Conservation (phyloP, 1,140 invertebrate genomes). For the Coptotermes formosanus region DNA sequence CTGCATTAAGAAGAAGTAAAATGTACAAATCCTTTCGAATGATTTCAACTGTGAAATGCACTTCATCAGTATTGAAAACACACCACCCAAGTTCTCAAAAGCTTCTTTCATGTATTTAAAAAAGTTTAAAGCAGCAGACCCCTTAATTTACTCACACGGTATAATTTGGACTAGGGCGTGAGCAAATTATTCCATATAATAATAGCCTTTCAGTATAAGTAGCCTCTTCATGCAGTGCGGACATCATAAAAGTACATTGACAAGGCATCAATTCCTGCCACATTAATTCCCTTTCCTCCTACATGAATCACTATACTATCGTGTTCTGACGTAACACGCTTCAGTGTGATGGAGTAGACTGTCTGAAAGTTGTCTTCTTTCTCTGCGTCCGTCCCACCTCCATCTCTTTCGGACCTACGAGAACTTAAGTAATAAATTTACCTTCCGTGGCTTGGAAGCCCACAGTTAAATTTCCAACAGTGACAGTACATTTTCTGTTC, state of each 20-base stretch:
- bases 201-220: background rate
- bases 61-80: background rate
- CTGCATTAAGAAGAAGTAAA: too few relatives aligned
- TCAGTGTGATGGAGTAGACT: too few relatives aligned
- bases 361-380: too few relatives aligned
- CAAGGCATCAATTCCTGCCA: background rate
- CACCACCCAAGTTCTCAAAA: background rate
- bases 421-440: too few relatives aligned
- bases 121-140: background rate
- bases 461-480: too few relatives aligned
- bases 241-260: background rate
- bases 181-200: background rate
- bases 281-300: background rate
- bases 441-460: too few relatives aligned
- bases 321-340: background rate
- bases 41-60: background rate
- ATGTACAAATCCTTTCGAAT: background rate
- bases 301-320: background rate
- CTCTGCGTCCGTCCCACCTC: too few relatives aligned
- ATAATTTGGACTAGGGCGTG: background rate
- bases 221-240: background rate
- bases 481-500: too few relatives aligned
- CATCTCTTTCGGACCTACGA: too few relatives aligned
- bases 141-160: background rate
- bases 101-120: background rate